A percentile compares a stretch with the other conserved stretches of the same genome.
Conservation (phyloP, 2,113 vertebrate genomes). For the Crotalus viridis region DNA sequence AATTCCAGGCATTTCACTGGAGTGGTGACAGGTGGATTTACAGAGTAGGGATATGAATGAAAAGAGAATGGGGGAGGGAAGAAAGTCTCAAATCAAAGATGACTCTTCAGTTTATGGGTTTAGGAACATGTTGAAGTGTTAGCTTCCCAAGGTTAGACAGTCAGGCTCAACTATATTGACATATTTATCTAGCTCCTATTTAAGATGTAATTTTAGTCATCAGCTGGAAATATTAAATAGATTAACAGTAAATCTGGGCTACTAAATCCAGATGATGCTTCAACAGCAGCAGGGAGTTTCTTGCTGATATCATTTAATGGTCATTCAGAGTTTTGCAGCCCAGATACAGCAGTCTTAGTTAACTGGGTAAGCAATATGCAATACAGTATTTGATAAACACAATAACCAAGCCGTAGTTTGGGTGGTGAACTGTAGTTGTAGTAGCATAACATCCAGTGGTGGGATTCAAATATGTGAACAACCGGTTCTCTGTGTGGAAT, state of each 20-base stretch:
- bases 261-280: not conserved
- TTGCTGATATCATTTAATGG: not conserved
- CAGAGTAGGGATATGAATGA: not conserved
- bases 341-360: not conserved
- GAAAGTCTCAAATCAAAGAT: not conserved
- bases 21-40: slow-evolving; percentile 16
- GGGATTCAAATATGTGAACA: no score
- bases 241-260: not conserved
- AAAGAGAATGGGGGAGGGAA: not conserved
- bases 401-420: not conserved
- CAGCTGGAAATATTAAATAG: slow-evolving; percentile 7
- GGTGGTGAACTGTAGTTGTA: not conserved
- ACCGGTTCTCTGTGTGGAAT: no score
- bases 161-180: not conserved
- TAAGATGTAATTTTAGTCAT: not conserved
- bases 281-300: not conserved
- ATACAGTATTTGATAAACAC: slow-evolving; percentile 11
- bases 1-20: slow-evolving; percentile 16
- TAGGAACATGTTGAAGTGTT: slow-evolving; percentile 14
- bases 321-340: not conserved
- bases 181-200: slow-evolving; percentile 16
- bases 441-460: not conserved
- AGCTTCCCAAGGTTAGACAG: not conserved
- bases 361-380: not conserved
- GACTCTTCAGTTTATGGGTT: not conserved